A percentile compares a stretch with the other conserved stretches of the same genome.
Conservation (phyloP, 2,888 invertebrate species). For the Trichopria drosophilae region DNA sequence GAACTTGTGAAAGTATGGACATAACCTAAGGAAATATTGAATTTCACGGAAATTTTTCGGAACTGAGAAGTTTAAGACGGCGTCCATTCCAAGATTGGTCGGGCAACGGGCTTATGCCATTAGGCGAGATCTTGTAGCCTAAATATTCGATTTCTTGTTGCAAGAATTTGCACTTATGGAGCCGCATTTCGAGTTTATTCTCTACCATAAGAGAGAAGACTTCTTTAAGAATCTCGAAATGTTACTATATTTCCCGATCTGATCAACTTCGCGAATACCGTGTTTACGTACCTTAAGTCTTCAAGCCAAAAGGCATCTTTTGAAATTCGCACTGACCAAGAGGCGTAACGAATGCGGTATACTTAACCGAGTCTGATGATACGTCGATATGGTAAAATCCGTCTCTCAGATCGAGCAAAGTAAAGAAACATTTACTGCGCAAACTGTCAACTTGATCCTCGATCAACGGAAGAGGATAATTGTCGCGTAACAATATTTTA, state of each 20-base stretch:
- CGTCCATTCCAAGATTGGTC: background rate
- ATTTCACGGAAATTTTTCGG: background rate
- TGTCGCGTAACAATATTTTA: background rate
- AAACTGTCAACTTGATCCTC: background rate
- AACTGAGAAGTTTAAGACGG: background rate
- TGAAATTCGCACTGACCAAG: background rate
- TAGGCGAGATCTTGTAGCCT: background rate
- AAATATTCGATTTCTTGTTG: background rate
- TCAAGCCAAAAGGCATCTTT: background rate
- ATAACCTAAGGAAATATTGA: background rate
- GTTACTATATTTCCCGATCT: background rate
- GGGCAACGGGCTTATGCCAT: background rate
- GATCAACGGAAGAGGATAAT: too few species aligned
- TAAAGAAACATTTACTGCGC: too few species aligned
- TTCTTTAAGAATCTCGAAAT: background rate
- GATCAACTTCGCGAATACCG: background rate
- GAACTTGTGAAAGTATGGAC: background rate
- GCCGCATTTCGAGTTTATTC: background rate
- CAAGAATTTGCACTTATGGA: background rate
- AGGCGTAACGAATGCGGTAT: background rate
- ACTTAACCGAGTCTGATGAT: background rate
- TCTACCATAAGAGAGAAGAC: background rate
- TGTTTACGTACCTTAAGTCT: background rate
- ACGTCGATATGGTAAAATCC: background rate
- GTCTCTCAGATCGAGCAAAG: too few species aligned